Evolutionary conservation across 2,797 vertebrate species (phyloP), one percentile per base, ranked within the genome.

Genomic region (Coreius guichenoti): DNA sequence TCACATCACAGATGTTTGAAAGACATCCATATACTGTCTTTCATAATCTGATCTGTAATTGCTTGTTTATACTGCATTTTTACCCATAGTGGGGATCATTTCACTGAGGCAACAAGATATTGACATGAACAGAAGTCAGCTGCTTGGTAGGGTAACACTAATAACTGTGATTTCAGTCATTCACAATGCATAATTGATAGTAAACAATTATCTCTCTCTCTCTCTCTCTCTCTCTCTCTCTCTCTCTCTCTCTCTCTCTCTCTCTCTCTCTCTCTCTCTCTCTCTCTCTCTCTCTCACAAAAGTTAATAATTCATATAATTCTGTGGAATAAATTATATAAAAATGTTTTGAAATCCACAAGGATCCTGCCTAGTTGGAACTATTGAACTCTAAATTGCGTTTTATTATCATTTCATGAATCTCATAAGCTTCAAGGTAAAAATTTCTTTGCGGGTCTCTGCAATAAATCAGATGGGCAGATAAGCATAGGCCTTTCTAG

Each of bases 291-390:
- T 70, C 43, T 31, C 39, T 39, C 75, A 83, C 51, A 83, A 77
- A 77, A 72, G 49, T 88, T 29, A 86, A 88, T 81, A 70, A 88
- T 88, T 86, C 39, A 86, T 81, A 47, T 39, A 45, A 81, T 86
- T 67, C 75, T 26, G 63, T 68, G 58, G 43, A 83, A 83, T 80
- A 83, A 81, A 88, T 86, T 83, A 76, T 84, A 81, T 61, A 76
- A 73, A 88, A 70, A 80, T 82, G 13, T 70, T 61, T 67, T 49
- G 16, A 86, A 78, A 77, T 16, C 31, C 80, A 72, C 51, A 79
- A 39, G 65, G 51, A 43, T 58, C 49, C 33, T 75, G 81, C 5
- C 73, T 77, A 29, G 33, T 47, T 63, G 61, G 17, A 79, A 49
- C 54, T 69, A 83, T 49, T 77, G 80, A 83, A 87, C 68, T 72